These are phyloP conservation scores for Odobenus rosmarus DNA, from an alignment of 2,113 vertebrate species.

Conservation along the genomic window DNA sequence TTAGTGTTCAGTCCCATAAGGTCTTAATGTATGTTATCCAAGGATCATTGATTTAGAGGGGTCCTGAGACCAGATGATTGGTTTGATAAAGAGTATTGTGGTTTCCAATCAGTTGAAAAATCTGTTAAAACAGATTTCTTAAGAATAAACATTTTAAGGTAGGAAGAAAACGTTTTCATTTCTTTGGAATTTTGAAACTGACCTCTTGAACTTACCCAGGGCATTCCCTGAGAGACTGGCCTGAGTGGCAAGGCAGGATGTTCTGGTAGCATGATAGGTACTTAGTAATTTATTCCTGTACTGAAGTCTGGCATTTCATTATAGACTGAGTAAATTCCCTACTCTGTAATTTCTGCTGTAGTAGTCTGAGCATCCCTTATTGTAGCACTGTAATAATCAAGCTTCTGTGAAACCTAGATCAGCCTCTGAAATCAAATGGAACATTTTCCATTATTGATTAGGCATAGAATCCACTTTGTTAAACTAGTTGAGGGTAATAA, in stretches of 20 bases:
- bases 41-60: background rate
- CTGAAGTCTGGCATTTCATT: background rate
- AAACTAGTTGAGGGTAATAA: conserved; percentile 90
- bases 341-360: background rate
- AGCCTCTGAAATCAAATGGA: conserved; percentile 89
- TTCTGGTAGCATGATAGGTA: background rate
- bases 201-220: background rate
- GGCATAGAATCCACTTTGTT: conserved; percentile 89
- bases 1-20: background rate
- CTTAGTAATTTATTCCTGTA: background rate
- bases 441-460: conserved; percentile 97
- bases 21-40: background rate
- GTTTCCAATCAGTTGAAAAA: background rate
- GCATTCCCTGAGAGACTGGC: background rate
- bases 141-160: conserved; percentile 50
- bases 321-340: background rate
- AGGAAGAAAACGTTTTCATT: background rate
- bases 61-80: background rate
- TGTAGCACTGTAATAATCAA: conserved; percentile 63
- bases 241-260: background rate
- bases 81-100: background rate
- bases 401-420: conserved; percentile 75
- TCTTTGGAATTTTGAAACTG: conserved; percentile 39
- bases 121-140: background rate
- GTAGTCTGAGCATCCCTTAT: background rate